Evolutionary conservation across 2,797 vertebrate genomes (phyloP).

Genomic region (Sarcoramphus papa): DNA sequence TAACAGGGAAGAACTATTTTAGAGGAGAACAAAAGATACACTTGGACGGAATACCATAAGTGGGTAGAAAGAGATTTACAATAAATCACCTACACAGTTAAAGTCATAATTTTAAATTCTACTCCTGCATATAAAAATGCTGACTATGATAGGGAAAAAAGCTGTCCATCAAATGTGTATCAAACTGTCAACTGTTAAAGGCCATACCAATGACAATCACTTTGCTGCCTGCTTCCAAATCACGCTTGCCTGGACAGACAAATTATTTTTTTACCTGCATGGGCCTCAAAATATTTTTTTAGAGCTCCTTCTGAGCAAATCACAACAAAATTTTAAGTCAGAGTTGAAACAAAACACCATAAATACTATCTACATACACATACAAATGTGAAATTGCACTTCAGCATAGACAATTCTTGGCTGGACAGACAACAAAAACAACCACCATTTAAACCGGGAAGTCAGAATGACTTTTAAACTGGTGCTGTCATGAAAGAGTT

Average conservation of each 20-base stretch:
- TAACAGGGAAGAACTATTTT: slow-evolving; percentile 16
- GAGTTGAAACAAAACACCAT: neutral
- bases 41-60: neutral
- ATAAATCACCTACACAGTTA: slow-evolving; percentile 12
- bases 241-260: neutral
- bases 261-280: neutral
- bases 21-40: neutral
- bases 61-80: slow-evolving; percentile 5
- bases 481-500: neutral
- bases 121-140: slow-evolving; percentile 22
- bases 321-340: neutral
- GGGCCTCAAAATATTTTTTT: neutral
- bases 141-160: neutral
- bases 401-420: neutral
- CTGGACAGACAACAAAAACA: neutral
- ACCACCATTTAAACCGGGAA: fast-evolving
- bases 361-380: neutral
- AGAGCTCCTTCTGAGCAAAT: neutral
- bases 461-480: neutral
- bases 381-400: neutral
- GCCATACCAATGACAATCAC: slow-evolving; percentile 40
- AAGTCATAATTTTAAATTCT: slow-evolving; percentile 42
- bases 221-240: slow-evolving; percentile 10
- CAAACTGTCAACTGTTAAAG: slow-evolving; percentile 33
- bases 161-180: slow-evolving; percentile 29